Percentiles rank a stretch among this genome's conserved stretches.
Conservation (phyloP, 2,888 invertebrate species). For the Zaprionus lineosus region DNA sequence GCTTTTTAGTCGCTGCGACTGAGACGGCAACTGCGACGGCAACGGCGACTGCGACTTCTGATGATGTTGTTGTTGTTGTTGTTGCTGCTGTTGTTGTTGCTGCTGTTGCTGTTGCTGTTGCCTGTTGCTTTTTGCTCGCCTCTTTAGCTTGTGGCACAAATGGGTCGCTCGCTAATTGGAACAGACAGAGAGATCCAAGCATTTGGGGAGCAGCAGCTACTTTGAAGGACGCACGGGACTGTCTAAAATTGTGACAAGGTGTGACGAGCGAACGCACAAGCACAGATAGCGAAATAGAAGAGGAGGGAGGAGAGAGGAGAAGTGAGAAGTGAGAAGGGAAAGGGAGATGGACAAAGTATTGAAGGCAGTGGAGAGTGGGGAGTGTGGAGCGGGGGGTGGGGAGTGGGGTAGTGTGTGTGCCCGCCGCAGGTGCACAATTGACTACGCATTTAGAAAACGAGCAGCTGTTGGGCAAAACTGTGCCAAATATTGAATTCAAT, state of each 20-base stretch:
- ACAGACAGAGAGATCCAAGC: constrained; percentile 46
- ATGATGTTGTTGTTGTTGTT: too few relatives aligned
- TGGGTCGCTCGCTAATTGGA: constrained; percentile 69
- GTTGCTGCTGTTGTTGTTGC: too few relatives aligned
- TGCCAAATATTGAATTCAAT: constrained; percentile 22
- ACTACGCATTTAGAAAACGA: constrained; percentile 46
- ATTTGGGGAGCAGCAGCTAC: constrained; percentile 41
- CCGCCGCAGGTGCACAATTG: constrained; percentile 40
- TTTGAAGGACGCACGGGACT: constrained; percentile 57
- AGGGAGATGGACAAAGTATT: too few relatives aligned
- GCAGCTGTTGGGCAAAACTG: constrained; percentile 19
- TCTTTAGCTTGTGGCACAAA: constrained; percentile 38
- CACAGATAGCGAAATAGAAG: too few relatives aligned
- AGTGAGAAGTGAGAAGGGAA: too few relatives aligned
- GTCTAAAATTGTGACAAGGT: constrained; percentile 57
- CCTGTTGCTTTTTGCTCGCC: not conserved
- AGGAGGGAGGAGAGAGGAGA: too few relatives aligned
- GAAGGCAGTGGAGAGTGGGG: too few relatives aligned
- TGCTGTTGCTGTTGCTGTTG: not conserved
- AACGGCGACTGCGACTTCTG: too few relatives aligned
- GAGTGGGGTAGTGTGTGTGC: not conserved
- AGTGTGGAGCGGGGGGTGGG: too few relatives aligned
- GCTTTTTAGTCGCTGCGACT: too few relatives aligned
- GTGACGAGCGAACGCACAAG: constrained; percentile 39
- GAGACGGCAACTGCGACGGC: too few relatives aligned